phyloP scores from a whole-genome alignment of 2,888 invertebrate genomes.

The Eupithecia inturbata region DNA sequence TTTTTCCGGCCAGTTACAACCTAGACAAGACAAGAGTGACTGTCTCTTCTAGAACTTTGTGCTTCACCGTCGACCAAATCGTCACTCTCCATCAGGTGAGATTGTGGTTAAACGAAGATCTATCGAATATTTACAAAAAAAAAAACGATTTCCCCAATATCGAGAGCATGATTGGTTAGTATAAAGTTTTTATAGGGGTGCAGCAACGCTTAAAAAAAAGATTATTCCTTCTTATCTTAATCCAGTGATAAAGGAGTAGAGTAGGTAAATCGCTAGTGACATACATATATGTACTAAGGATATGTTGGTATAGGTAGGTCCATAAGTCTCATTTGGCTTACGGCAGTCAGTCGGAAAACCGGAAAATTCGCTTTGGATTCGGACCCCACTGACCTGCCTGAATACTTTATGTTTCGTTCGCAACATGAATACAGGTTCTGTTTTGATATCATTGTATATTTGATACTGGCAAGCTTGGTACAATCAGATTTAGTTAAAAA shows the following conservation, averaged over 20 bases:
- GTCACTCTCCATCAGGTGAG: no score
- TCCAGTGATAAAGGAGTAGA: neutral
- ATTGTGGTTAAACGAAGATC: no score
- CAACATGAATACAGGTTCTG: conserved; percentile 40
- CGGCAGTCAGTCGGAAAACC: conserved; percentile 56
- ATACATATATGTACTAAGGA: neutral
- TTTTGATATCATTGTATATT: conserved; percentile 22
- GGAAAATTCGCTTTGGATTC: conserved; percentile 53
- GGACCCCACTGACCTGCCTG: conserved; percentile 38
- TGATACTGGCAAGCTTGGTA: conserved; percentile 14
- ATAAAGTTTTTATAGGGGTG: no score
- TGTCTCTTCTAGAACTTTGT: no score
- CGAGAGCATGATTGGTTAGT: neutral
- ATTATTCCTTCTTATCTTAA: neutral
- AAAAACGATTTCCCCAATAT: no score
- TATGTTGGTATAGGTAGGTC: conserved; percentile 8
- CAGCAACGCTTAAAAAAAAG: no score
- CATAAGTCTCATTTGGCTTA: conserved; percentile 64
- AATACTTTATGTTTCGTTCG: conserved; percentile 54
- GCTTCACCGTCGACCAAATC: no score
- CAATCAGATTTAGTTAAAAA: conserved; percentile 10
- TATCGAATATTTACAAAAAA: no score
- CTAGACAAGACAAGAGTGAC: no score
- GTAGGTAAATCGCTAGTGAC: neutral
- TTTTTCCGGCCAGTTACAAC: no score